Evolutionary conservation across 1,140 invertebrate genomes (phyloP), one percentile per base, ranked within the genome.

Genomic region (Drosophila pachea): DNA sequence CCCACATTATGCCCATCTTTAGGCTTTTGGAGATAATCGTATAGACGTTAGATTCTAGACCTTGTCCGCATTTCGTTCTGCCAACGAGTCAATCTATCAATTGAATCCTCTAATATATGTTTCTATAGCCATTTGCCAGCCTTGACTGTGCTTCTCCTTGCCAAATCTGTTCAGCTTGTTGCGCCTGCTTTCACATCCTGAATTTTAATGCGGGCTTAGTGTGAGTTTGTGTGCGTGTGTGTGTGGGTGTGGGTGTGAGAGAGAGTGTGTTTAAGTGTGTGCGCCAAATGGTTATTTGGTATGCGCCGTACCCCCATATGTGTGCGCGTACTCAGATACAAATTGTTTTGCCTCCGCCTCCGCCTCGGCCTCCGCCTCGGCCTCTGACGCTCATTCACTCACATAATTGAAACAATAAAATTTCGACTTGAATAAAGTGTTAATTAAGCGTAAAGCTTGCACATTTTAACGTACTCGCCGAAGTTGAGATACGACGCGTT

Each of bases 361-460:
- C 55, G 55, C 14, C 49, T n/a, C n/a, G n/a, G n/a, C n/a, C n/a
- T n/a, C n/a, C n/a, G n/a, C n/a, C n/a, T n/a, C n/a, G n/a, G 36
- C 38, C 31, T 62, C 35, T 33, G 47, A 50, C 33, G 54, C 56
- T 67, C 49, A 67, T 66, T 61, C 68, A 67, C 62, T 67, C 77
- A 81, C 73, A 70, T 76, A 78, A 73, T 76, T 83, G 68, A 62
- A 76, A 76, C 81, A 84, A 86, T 84, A 84, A 84, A 81, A 86
- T 76, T 76, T 76, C 45, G 40, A 69, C 60, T 83, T 53, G 73
- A 63, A 76, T 74, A 78, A 81, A 86, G 81, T 86, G 81, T 81
- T 86, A 86, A 86, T 86, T 86, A 75, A 71, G 81, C 81, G 82
- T 81, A 86, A 76, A 76, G 69, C 70, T 70, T 74, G 47, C 55